Conservation (phyloP, 1,140 invertebrate species). For the Diuraphis noxia region DNA sequence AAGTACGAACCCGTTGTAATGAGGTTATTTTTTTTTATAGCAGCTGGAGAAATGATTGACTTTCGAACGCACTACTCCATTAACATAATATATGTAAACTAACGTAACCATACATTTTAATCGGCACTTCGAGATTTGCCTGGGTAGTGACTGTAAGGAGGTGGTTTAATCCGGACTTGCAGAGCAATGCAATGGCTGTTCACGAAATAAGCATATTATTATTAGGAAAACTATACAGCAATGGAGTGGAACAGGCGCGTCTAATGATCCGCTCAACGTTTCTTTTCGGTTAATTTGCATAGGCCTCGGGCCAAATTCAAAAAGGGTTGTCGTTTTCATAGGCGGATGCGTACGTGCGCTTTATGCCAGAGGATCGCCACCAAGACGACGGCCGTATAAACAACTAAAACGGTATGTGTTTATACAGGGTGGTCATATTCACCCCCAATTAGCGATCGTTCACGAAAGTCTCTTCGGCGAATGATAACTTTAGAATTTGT, state of each 20-base stretch:
- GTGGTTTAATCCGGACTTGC: background rate
- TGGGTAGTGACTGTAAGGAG: background rate
- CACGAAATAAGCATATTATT: background rate
- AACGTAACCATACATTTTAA: background rate
- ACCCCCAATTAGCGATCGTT: background rate
- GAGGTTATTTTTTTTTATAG: background rate
- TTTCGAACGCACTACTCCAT: background rate
- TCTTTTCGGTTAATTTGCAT: conserved; percentile 9
- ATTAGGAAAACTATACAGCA: background rate
- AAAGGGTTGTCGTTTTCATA: background rate
- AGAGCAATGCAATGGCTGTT: background rate
- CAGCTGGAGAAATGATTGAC: background rate
- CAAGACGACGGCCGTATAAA: background rate
- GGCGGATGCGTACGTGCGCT: background rate
- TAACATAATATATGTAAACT: background rate
- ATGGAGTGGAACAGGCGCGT: background rate
- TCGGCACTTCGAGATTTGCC: background rate
- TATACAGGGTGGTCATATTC: background rate
- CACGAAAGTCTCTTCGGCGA: background rate
- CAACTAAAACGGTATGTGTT: background rate
- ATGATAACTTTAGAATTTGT: too few species aligned
- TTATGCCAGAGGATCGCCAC: background rate
- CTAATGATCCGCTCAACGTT: background rate
- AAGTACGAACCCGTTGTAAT: background rate
- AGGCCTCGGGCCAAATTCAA: background rate